Evolutionary conservation across 2,888 invertebrate genomes (phyloP).

Genomic region (Cinara cedri): DNA sequence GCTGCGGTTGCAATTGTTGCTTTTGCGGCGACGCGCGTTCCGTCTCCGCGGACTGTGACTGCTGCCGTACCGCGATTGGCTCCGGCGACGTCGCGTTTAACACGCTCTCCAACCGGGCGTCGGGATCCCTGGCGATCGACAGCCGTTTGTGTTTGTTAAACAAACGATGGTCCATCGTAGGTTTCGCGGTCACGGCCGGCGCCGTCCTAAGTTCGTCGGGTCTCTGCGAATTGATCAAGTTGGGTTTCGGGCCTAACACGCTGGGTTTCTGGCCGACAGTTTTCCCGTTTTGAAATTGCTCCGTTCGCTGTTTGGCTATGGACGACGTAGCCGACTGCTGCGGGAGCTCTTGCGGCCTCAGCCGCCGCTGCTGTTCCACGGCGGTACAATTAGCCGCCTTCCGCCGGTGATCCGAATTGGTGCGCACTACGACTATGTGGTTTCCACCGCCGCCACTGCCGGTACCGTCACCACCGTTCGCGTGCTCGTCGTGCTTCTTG

Average conservation of each 20-base stretch:
- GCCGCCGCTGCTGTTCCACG: neutral
- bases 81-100: constrained; percentile 31
- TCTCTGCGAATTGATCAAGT: neutral
- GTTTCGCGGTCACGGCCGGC: neutral
- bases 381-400: neutral
- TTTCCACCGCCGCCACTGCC: neutral
- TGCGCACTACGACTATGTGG: constrained; percentile 35
- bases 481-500: neutral
- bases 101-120: constrained; percentile 52
- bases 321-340: neutral
- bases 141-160: constrained; percentile 44
- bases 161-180: neutral
- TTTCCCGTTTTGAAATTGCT: constrained; percentile 38
- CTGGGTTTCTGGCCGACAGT: neutral
- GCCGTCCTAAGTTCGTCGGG: neutral
- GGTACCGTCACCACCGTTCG: neutral
- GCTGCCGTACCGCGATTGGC: neutral
- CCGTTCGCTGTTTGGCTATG: constrained; percentile 31
- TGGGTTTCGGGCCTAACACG: neutral
- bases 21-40: no score
- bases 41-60: neutral
- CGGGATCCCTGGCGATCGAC: constrained; percentile 55
- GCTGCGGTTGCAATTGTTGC: neutral
- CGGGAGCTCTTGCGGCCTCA: no score
- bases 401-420: constrained; percentile 25